Base-by-base conservation (phyloP, 2,113 vertebrate genomes). In the Nipponia nippon region DNA sequence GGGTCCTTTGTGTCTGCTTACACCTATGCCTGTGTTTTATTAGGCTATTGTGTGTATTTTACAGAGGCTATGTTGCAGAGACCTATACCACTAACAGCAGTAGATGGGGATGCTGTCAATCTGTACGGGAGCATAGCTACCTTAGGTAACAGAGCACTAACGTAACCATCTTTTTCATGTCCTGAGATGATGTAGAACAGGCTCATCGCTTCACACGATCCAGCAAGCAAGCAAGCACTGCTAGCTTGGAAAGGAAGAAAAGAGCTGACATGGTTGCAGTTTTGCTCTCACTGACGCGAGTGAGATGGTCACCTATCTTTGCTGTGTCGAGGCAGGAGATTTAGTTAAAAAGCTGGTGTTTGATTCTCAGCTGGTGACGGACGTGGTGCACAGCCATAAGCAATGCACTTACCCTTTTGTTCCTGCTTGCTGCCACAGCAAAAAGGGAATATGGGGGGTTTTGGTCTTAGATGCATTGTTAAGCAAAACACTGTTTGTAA, bases 1-100 rank as follows among this genome's bases (percentile, higher is more conserved):
- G 1, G 32, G 63, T 80, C 75, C 83, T 96, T 97, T 97, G 86
- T 92, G 92, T 75, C 88, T 96, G 7, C 88, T 86, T 78, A 59
- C 9, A 86, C 55, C 59, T 25, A 2, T 4, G 36, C 52, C 56
- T 52, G 79, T 73, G 50, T 58, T 95, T 95, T 89, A 83, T 90
- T n/a, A 50, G 78, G 46, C 71, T 75, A 12, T 77, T 70, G 71
- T 73, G 53, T 76, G 12, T 23, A 6, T 86, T 93, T 90, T 53
- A 70, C 21, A 63, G 90, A 83, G 50, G 55, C 20, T 56, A 1
- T 15, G 16, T 32, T 70, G 71, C 70, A 76, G 66, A 83, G 17
- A 47, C 50, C 62, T 70, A 11, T 82, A 65, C 34, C 16, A 10
- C 52, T 56, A 49, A 46, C 58, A 55, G 90, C 58, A 22, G 84